Percentiles rank a stretch among this genome's conserved stretches.
phyloP scores from a whole-genome alignment of 2,113 vertebrate species.

The Neotoma lepida region DNA sequence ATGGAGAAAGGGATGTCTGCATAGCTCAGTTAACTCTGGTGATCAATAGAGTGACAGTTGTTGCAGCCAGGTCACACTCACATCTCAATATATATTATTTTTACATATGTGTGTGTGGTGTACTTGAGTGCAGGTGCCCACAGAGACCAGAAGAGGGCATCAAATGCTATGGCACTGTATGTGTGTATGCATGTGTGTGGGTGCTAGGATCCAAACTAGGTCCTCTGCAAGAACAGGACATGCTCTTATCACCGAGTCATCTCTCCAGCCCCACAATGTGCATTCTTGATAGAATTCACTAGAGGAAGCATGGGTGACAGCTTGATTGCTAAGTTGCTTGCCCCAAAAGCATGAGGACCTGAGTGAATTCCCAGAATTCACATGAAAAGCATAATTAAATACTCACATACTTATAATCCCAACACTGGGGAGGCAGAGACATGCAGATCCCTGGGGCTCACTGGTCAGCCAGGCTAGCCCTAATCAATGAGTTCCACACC shows the following conservation, averaged over 20 bases:
- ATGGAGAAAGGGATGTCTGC: background rate
- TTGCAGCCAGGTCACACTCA: background rate
- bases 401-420: background rate
- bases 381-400: background rate
- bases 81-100: background rate
- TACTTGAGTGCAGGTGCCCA: background rate
- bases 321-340: background rate
- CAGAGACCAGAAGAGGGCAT: background rate
- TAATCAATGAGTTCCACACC: background rate
- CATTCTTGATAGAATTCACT: background rate
- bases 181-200: too few species aligned
- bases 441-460: background rate
- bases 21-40: background rate
- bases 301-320: background rate
- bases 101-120: background rate
- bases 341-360: background rate
- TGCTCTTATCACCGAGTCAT: background rate
- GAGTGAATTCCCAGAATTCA: background rate
- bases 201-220: background rate
- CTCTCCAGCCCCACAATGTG: background rate
- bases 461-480: background rate
- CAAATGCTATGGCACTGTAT: too few species aligned
- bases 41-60: background rate
- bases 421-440: background rate
- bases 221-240: too few species aligned